A percentile compares a stretch with the other conserved stretches of the same genome.
phyloP scores from a whole-genome alignment of 2,797 vertebrate species.

The Typhlichthys eigenmanni region DNA sequence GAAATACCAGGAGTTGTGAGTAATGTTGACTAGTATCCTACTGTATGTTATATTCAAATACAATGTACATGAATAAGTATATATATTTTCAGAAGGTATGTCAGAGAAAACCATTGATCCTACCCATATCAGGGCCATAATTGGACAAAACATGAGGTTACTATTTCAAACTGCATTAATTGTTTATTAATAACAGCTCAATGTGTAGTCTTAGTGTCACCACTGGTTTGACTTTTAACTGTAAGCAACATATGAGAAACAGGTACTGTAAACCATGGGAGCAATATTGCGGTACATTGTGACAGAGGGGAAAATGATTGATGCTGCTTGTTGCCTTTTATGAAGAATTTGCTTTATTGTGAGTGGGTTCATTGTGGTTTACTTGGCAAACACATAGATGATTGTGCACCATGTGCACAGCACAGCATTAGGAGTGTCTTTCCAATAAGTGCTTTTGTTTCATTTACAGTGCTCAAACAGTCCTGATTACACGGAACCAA shows the following conservation, averaged over 20 bases:
- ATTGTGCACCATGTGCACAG: constrained; percentile 9
- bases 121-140: too few relatives aligned
- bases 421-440: constrained; percentile 13
- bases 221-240: not conserved
- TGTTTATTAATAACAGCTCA: too few relatives aligned
- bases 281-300: not conserved
- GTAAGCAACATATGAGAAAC: not conserved
- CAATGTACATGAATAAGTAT: too few relatives aligned
- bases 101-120: too few relatives aligned
- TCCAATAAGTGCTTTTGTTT: constrained; percentile 21
- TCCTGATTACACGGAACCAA: constrained; percentile 85
- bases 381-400: not conserved
- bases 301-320: constrained; percentile 1
- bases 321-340: not conserved
- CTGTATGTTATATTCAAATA: not conserved
- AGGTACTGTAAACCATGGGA: not conserved
- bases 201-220: not conserved
- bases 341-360: not conserved
- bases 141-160: too few relatives aligned
- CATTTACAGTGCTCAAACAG: constrained; percentile 85
- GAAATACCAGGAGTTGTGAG: constrained; percentile 97
- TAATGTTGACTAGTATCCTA: constrained; percentile 40
- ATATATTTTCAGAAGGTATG: too few relatives aligned
- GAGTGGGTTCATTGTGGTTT: not conserved
- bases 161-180: too few relatives aligned